Evolutionary conservation across 2,888 invertebrate genomes (phyloP), one percentile per base, ranked within the genome.

Genomic region (Tholera decimalis): DNA sequence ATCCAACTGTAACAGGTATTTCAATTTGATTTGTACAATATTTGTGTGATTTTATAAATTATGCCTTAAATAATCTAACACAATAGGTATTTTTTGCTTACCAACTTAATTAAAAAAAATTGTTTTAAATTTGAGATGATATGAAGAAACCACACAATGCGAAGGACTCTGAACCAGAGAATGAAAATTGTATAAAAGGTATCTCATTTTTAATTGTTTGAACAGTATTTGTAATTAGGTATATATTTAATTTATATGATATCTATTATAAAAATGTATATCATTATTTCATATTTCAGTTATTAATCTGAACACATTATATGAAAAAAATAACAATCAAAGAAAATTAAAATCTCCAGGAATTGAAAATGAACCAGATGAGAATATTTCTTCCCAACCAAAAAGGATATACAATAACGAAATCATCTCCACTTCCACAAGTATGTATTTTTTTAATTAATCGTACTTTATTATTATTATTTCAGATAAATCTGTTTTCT

Each of bases 261-360:
- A 41, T 20, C 20, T 41, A 41, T 41, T 41, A 41, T 20, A 11
- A 20, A 18, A 18, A 41, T 30, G 41, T 41, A 20, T 3, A 41
- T 41, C 41, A 41, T 20, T 41, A 41, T 41, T 41, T 41, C 11
- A 41, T 41, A 20, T 41, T 41, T 41, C 41, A 41, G 41, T 41
- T 41, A 30, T 30, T 30, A 6, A 30, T 30, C 7, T 30, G 30
- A 30, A 30, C 7, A 30, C 9, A 30, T 30, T 30, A 9, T 8
- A 30, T 30, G 30, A 30, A 30, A 30, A 30, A 30, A 30, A 30
- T 6, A 30, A 30, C 30, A 30, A 30, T 11, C 11, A 8, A 30
- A 30, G 30, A 30, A 30, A 30, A 30, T 9, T 30, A 49, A 49
- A 6, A n/a, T 37, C 37, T n/a, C n/a, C 37, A 37, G n/a, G 1